Evolutionary conservation across 2,113 vertebrate species (phyloP), one percentile per base, ranked within the genome.

Genomic region (Apaloderma vittatum): DNA sequence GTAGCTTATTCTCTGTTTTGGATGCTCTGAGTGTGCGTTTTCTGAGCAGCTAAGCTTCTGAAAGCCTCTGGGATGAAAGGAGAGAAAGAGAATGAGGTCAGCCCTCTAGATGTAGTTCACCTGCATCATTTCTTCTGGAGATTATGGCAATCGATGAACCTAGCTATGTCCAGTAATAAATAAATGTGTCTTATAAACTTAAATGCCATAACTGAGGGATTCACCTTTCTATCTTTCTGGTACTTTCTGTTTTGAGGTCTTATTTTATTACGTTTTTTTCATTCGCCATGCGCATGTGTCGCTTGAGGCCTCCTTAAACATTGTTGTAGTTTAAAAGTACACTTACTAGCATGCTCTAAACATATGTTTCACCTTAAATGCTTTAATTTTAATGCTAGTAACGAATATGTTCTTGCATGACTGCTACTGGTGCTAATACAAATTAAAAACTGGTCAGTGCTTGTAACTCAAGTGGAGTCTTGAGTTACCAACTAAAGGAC

Each of bases 351-450:
- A 23, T 57, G 36, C n/a, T 65, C 8, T 58, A 62, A 83, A 65
- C 27, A 23, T 73, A 8, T 40, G 46, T 90, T 92, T 92, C 40
- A 68, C 45, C 29, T 7, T 11, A 71, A 71, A 48, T 74, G 24
- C 34, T 84, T 94, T 92, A 20, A 65, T 93, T 93, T 93, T 85
- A 68, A 40, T 79, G 27, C n/a, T 73, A 36, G 22, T 82, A 57
- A 36, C 37, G 91, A 88, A 95, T 88, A 34, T 79, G 23, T 23
- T 76, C 49, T 76, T 90, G 71, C 40, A 75, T 79, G 57, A 52
- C 48, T 68, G 19, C 48, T 93, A 57, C 54, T 40, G 61, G 0
- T 82, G 32, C 57, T 43, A 51, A 77, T 43, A 72, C 15, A 48
- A 75, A 72, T 85, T 51, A 84, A 67, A 58, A 87, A 30, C 68